Conservation (phyloP, 1,140 invertebrate species). For the Rhyzopertha dominica region DNA sequence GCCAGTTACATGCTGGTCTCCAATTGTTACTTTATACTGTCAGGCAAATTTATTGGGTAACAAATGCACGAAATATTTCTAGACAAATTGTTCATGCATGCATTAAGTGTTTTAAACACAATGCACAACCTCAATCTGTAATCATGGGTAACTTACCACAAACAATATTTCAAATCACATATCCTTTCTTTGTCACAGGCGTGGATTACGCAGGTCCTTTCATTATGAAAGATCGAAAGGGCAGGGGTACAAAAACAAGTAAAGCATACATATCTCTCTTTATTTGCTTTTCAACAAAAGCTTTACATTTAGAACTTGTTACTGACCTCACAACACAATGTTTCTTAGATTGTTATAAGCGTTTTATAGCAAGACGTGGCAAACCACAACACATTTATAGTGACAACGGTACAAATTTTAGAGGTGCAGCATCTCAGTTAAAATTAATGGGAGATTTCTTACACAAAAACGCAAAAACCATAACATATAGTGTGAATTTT, state of each 20-base stretch:
- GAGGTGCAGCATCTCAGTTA: too few relatives aligned
- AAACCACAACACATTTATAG: slow-evolving; percentile 19
- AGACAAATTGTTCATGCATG: too few relatives aligned
- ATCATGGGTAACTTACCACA: background rate
- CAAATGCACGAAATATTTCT: too few relatives aligned
- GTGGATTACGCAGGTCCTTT: slow-evolving; percentile 41
- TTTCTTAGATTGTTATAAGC: slow-evolving; percentile 20
- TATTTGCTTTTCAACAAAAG: slow-evolving; percentile 24
- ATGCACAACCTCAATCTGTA: too few relatives aligned
- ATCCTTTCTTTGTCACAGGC: slow-evolving; percentile 11
- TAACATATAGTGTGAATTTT: too few relatives aligned
- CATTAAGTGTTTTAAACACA: too few relatives aligned
- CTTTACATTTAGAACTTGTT: slow-evolving; percentile 29
- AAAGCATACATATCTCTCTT: slow-evolving; percentile 23
- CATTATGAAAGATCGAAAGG: slow-evolving; percentile 27
- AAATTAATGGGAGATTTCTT: too few relatives aligned
- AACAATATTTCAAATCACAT: background rate
- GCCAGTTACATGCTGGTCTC: too few relatives aligned
- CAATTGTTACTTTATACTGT: too few relatives aligned
- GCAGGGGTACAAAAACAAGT: slow-evolving; percentile 18
- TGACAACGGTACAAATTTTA: slow-evolving; percentile 36
- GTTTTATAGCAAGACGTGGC: slow-evolving; percentile 24
- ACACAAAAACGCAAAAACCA: too few relatives aligned
- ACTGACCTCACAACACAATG: slow-evolving; percentile 18
- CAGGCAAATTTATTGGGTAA: too few relatives aligned